phyloP scores from a whole-genome alignment of 2,113 vertebrate species.

The Charadrius vociferus region DNA sequence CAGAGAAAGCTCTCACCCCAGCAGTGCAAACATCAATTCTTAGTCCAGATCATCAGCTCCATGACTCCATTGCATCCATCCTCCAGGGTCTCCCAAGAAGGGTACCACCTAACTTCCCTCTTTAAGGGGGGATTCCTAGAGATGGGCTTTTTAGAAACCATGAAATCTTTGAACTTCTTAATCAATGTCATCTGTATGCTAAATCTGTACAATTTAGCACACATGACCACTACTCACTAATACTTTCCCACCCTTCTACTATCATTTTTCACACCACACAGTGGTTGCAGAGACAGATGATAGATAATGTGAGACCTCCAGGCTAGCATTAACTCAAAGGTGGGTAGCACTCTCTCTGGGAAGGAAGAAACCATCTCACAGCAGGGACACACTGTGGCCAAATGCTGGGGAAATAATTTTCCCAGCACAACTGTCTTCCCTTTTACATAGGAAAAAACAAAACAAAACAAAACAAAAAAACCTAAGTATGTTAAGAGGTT shows the following conservation, averaged over 20 bases:
- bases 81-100: not conserved
- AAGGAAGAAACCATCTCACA: not conserved
- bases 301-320: not conserved
- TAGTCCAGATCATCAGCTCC: not conserved
- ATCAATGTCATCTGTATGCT: not conserved
- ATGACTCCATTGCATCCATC: not conserved
- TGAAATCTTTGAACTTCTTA: not conserved
- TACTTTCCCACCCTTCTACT: not conserved
- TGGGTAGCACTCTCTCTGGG: not conserved
- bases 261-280: not conserved
- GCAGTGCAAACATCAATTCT: not conserved
- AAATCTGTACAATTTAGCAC: not conserved
- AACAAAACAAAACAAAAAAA: too few species aligned
- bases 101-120: not conserved
- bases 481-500: slow-evolving; percentile 4
- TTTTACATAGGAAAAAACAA: not conserved
- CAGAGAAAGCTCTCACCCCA: not conserved
- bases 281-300: not conserved
- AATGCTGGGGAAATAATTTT: not conserved
- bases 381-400: not conserved
- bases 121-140: not conserved
- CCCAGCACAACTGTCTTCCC: not conserved
- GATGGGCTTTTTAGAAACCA: not conserved
- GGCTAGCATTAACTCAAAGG: not conserved
- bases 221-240: not conserved